Evolutionary conservation across 2,888 invertebrate genomes (phyloP), one percentile per base, ranked within the genome.

Genomic region (Dichetophora obliterata): DNA sequence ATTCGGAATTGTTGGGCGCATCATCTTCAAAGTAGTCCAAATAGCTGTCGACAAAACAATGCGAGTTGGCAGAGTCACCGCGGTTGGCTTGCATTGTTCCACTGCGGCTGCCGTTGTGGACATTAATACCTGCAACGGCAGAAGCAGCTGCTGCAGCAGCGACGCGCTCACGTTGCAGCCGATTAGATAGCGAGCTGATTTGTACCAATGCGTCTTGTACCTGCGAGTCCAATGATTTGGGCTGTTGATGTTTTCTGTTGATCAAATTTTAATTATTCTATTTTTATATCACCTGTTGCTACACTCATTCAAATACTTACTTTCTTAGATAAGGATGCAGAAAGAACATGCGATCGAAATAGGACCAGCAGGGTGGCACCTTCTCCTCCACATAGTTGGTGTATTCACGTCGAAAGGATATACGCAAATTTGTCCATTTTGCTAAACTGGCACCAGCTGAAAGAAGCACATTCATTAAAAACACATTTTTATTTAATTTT

Each of bases 281-380:
- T 43, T 6, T 14, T 11, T 1, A 11, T 14, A 43, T 43, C 11
- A 43, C 43, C 43, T 43, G 43, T 43, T 43, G 24, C 57, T 57
- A 24, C 22, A 57, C 19, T 22, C 5, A 19, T 19, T 22, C 14
- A 6, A 19, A n/a, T 69, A 83, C 84, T 80, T 80, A 85, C 83
- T 87, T 88, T n/a, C 89, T 84, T 57, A 89, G 77, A 77, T 85
- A 89, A 0, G 88, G 87, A 82, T 87, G 87, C 70, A 89, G 75
- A 48, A 89, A 89, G 75, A 87, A 86, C 89, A 89, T 89, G 16
- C 87, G 86, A 75, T 89, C 87, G 68, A 88, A 89, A 78, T 86
- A 89, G 3, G 86, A 85, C 89, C 89, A 89, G 61, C 87, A 87
- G 0, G 89, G 88, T 1, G 86, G 85, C 1, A 86, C 84, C 79